Conservation (phyloP, 1,140 invertebrate genomes). For the Hyposmocoma kahamanoa region DNA sequence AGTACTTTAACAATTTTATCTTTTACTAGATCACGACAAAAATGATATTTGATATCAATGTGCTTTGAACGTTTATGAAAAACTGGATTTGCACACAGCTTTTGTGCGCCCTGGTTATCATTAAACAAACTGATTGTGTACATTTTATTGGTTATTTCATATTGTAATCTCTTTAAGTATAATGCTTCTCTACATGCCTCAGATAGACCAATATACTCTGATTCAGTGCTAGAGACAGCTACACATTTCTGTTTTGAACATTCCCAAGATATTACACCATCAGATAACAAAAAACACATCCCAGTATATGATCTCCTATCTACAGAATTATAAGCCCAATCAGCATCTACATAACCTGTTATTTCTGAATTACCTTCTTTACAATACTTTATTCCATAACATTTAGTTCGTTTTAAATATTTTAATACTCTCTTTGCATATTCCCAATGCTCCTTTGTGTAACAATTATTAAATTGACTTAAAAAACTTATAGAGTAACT, state of each 20-base stretch:
- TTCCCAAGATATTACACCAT: conserved; percentile 28
- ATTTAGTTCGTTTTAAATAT: conserved; percentile 51
- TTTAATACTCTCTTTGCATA: conserved; percentile 57
- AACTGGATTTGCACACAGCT: conserved; percentile 7
- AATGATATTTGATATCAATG: conserved; percentile 12
- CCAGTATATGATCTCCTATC: conserved; percentile 56
- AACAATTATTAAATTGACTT: conserved; percentile 58
- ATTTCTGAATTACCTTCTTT: conserved; percentile 24
- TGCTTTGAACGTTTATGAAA: conserved; percentile 11
- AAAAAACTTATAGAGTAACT: conserved; percentile 53
- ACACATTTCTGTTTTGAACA: conserved; percentile 16
- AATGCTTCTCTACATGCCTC: conserved; percentile 5
- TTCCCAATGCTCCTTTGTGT: conserved; percentile 42
- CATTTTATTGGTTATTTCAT: not conserved
- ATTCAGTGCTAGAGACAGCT: conserved; percentile 11
- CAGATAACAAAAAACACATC: conserved; percentile 34
- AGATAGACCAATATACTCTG: not conserved
- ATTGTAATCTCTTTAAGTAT: not conserved
- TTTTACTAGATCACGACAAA: no score
- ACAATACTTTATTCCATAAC: conserved; percentile 19
- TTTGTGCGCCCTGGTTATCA: conserved; percentile 11
- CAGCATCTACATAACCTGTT: conserved; percentile 49
- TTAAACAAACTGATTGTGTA: not conserved
- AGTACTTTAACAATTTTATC: no score
- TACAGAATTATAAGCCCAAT: conserved; percentile 42